Percentiles rank a stretch among this genome's conserved stretches.
Conservation (phyloP, 2,113 vertebrate species). For the Corythornis vintsioides region DNA sequence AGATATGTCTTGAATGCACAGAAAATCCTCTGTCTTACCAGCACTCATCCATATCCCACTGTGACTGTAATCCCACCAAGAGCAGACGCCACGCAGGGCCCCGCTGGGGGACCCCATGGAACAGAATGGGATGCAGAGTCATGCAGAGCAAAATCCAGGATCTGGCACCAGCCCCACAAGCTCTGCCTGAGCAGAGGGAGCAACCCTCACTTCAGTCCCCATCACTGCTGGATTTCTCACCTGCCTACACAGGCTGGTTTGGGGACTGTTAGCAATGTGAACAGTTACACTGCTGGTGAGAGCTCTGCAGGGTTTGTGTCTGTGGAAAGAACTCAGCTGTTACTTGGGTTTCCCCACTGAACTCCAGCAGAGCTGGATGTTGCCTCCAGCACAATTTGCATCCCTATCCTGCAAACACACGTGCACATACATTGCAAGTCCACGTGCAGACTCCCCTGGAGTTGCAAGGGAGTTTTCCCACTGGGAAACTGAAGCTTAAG, state of each 20-base stretch:
- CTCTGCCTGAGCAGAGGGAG: neutral
- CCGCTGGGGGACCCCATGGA: fast-evolving
- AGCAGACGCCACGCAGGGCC: fast-evolving
- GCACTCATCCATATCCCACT: neutral
- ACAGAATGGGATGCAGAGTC: neutral
- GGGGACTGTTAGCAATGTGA: neutral
- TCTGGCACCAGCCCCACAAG: neutral
- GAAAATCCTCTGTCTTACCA: conserved; percentile 45
- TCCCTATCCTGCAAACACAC: neutral
- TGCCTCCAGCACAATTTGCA: neutral
- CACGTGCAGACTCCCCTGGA: neutral
- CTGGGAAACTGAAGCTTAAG: neutral
- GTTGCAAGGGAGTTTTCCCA: neutral
- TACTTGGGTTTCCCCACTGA: neutral
- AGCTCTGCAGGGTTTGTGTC: neutral
- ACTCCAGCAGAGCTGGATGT: neutral
- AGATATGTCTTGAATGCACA: conserved; percentile 6
- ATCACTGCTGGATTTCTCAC: neutral
- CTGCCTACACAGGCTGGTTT: fast-evolving
- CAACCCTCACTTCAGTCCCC: neutral
- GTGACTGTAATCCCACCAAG: neutral
- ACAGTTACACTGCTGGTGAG: neutral
- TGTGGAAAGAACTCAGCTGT: neutral
- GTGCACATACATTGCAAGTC: fast-evolving
- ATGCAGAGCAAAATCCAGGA: neutral